Base-by-base conservation (phyloP, 2,888 invertebrate species). In the Papilio protenor region DNA sequence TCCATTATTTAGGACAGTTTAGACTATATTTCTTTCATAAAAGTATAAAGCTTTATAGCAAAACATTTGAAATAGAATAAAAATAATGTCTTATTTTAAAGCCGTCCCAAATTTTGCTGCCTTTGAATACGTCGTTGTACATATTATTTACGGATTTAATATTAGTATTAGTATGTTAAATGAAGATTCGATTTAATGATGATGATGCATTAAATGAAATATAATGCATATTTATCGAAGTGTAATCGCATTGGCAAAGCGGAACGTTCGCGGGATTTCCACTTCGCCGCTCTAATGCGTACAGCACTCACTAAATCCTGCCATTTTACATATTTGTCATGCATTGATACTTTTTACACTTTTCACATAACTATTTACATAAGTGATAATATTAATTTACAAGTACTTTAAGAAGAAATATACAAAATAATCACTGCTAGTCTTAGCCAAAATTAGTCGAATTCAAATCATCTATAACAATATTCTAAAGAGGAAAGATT, bases 241-340 rank as follows among this genome's bases (percentile, higher is more conserved):
- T 77, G 77, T 77, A 49, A 45, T 21, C 49, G 64, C 75, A 33
- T 59, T 72, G 27, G 57, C 66, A 72, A 72, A 71, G 61, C 21
- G 75, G 40, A 64, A 75, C 59, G 69, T 21, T 70, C 59, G 73
- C 72, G 78, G 75, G 49, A 75, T 75, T 78, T 75, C 75, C 64
- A 75, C 71, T 78, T 78, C 73, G 40, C 49, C 70, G 77, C 55
- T 77, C 77, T 59, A 70, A 59, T 77, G 77, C 73, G 16, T 52
- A 45, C 55, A 40, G 52, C 74, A 59, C n/a, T 57, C 45, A 40
- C 23, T 55, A 57, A 55, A 59, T 64, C 72, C 18, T n/a, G n/a
- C 21, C 11, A 47, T 73, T 77, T 77, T 77, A 73, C 55, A 57
- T 64, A 66, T 73, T 59, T 73, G 55, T 55, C 66, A 66, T 21